Conservation (phyloP, 2,797 vertebrate genomes). For the Amphiprion clarkii region DNA sequence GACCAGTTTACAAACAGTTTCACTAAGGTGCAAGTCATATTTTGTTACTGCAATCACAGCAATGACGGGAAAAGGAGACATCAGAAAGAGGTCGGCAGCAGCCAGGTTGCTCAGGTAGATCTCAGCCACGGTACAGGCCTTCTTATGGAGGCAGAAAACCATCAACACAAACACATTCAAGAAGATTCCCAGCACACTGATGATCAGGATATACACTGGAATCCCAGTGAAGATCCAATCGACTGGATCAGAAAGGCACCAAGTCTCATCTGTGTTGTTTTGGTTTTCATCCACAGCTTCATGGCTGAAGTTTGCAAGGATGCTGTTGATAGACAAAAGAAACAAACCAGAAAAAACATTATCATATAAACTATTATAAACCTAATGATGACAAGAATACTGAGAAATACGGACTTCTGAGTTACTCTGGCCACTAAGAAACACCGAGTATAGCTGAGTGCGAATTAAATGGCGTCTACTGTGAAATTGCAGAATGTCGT, state of each 20-base stretch:
- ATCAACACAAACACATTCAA: slow-evolving; percentile 86
- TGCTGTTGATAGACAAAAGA: slow-evolving; percentile 52
- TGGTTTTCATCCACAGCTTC: not conserved
- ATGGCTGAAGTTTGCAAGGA: slow-evolving; percentile 32
- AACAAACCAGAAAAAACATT: slow-evolving; percentile 43
- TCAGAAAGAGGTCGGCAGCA: slow-evolving; percentile 86
- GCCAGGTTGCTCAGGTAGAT: slow-evolving; percentile 89
- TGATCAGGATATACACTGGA: slow-evolving; percentile 68
- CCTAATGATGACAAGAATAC: not conserved
- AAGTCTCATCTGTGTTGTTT: not conserved
- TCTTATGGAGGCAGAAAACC: slow-evolving; percentile 82
- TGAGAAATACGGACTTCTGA: not conserved
- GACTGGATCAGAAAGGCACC: slow-evolving; percentile 34
- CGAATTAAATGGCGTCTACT: too few relatives aligned
- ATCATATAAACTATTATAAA: not conserved
- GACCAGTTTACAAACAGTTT: slow-evolving; percentile 77
- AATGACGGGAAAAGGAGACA: slow-evolving; percentile 87
- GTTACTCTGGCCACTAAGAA: too few relatives aligned
- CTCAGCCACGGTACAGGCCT: slow-evolving; percentile 81
- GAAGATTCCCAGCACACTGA: slow-evolving; percentile 81
- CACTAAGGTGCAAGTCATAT: slow-evolving; percentile 83
- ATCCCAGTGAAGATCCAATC: slow-evolving; percentile 54
- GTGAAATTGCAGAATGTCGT: too few relatives aligned
- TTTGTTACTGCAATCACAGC: slow-evolving; percentile 67
- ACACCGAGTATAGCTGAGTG: too few relatives aligned